These are phyloP conservation scores for Tetrax tetrax DNA, from an alignment of 2,113 vertebrate genomes.

Conservation along the genomic window DNA sequence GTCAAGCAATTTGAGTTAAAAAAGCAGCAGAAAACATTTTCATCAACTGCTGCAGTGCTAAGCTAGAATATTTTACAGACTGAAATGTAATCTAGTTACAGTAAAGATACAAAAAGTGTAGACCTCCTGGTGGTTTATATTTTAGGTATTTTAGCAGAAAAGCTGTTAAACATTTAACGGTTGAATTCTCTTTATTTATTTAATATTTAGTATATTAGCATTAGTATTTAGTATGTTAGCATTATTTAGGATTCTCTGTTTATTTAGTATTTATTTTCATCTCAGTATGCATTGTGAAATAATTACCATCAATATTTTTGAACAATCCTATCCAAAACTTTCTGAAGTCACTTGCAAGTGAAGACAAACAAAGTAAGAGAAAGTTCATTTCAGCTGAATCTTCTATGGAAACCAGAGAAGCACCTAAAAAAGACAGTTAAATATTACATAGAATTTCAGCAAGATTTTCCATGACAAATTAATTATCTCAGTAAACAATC, in stretches of 20 bases:
- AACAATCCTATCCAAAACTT: constrained; percentile 92
- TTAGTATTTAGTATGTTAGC: background rate
- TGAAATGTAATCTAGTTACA: background rate
- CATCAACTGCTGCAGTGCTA: background rate
- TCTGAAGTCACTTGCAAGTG: constrained; percentile 74
- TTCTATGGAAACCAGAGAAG: constrained; percentile 84
- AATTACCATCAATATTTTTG: constrained; percentile 85
- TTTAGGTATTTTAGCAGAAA: background rate
- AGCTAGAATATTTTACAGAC: background rate
- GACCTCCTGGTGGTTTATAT: background rate
- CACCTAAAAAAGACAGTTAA: constrained; percentile 71
- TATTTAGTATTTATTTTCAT: background rate
- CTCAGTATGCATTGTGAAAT: background rate
- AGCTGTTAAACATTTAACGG: background rate
- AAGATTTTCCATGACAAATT: background rate
- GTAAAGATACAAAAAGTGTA: rapidly evolving
- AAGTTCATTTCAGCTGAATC: constrained; percentile 82
- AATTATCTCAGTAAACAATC: background rate
- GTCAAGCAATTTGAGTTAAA: background rate
- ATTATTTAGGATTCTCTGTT: background rate
- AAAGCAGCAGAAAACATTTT: background rate
- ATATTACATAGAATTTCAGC: background rate
- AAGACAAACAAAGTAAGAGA: constrained; percentile 79
- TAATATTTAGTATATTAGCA: background rate
- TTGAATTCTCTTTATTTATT: background rate